A percentile compares a stretch with the other conserved stretches of the same genome.
phyloP scores from a whole-genome alignment of 2,797 vertebrate genomes.

The Argya squamiceps region DNA sequence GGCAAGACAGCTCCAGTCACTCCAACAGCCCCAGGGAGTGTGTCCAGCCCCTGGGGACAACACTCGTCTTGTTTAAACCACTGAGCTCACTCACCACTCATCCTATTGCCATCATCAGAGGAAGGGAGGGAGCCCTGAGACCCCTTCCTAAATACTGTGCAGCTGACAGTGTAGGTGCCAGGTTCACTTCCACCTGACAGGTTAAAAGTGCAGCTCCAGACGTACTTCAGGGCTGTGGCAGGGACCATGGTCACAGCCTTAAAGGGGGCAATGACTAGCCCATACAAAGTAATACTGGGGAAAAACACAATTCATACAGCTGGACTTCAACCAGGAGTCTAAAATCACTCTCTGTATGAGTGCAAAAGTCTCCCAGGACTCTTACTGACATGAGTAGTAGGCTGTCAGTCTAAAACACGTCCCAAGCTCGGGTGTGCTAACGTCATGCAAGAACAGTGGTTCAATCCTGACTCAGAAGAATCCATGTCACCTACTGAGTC shows the following conservation, averaged over 20 bases:
- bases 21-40: neutral
- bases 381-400: neutral
- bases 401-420: neutral
- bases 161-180: neutral
- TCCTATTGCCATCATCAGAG: rapidly evolving
- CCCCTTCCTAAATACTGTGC: neutral
- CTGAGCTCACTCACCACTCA: rapidly evolving
- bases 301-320: neutral
- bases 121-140: rapidly evolving
- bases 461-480: constrained; percentile 26
- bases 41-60: rapidly evolving
- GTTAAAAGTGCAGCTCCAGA: neutral
- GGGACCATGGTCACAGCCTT: neutral
- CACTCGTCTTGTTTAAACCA: rapidly evolving
- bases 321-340: neutral
- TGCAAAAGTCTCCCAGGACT: neutral
- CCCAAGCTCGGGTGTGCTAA: neutral
- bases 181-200: neutral
- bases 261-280: neutral
- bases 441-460: rapidly evolving
- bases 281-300: neutral
- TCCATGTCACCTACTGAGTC: neutral
- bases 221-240: neutral
- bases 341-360: neutral
- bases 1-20: neutral